Evolutionary conservation across 1,140 invertebrate species (phyloP), one percentile per base, ranked within the genome.

Genomic region (Trichonephila clavata): DNA sequence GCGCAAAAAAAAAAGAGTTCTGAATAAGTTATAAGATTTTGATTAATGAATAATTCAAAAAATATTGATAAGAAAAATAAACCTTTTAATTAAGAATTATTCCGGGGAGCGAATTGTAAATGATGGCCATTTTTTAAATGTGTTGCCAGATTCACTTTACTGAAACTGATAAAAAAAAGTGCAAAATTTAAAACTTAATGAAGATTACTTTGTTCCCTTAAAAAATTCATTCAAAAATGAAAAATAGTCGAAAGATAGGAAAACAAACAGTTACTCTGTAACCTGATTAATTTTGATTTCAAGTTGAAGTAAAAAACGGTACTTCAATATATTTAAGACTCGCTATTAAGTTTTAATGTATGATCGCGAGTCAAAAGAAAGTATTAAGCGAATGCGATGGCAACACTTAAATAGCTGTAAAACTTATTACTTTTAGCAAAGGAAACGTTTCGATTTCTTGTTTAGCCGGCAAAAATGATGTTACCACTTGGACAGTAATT

Each of bases 401-500:
- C 27, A 77, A 77, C 71, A 77, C 27, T 77, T 77, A 32, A 77
- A 77, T 77, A 77, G 27, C 71, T 18, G 27, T 39, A 39, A 77
- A 27, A 77, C 32, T 6, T 77, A 77, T 77, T 77, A 77, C 71
- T 77, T 77, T 32, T 27, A 32, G 27, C 32, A 20, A 32, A 16
- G 16, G 24, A 32, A 77, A 77, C 71, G 18, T 32, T 77, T 18
- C 18, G 32, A 77, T 77, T 32, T 32, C 27, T 77, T 32, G 18
- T 39, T 32, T 27, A 39, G 24, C 4, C 16, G 18, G 27, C 71
- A 39, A 32, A 84, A 59, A 84, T 84, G 83, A 84, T 84, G 83
- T 59, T 60, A 21, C 83, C 83, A 77, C n/a, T 39, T 24, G 27
- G 71, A 77, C 86, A 65, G 86, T 87, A 87, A 87, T 87, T 87